phyloP scores from a whole-genome alignment of 2,113 vertebrate species.

The Alethe diademata region DNA sequence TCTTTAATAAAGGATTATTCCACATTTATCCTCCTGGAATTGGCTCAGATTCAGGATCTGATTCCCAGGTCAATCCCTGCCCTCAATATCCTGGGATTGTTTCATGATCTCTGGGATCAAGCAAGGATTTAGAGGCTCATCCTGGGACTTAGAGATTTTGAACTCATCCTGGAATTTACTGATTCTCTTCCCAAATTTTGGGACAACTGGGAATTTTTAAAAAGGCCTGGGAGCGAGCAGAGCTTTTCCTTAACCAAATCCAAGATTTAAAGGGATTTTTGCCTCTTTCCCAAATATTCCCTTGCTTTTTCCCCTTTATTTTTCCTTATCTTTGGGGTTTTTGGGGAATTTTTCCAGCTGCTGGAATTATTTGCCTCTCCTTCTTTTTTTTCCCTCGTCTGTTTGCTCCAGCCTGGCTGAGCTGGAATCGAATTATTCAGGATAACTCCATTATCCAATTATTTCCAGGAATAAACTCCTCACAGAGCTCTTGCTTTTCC shows the following conservation, averaged over 20 bases:
- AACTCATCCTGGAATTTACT: neutral
- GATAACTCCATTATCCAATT: neutral
- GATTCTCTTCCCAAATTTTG: neutral
- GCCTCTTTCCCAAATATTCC: neutral
- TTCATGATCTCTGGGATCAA: neutral
- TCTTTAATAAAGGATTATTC: neutral
- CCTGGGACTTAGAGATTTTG: neutral
- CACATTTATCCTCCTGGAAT: neutral
- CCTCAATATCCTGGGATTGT: neutral
- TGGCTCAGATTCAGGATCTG: too few species aligned
- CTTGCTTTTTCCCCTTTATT: neutral
- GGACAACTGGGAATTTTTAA: neutral
- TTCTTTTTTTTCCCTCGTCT: neutral
- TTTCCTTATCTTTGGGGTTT: neutral
- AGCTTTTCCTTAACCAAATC: neutral
- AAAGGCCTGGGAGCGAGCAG: neutral
- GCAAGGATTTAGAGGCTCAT: neutral
- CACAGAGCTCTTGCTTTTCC: neutral
- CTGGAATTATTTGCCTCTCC: neutral
- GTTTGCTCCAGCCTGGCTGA: neutral
- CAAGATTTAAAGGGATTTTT: neutral
- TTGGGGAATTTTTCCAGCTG: neutral
- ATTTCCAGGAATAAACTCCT: neutral
- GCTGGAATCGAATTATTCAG: neutral
- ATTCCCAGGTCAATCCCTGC: neutral